Percentiles rank a stretch among this genome's conserved stretches.
Conservation (phyloP, 1,140 invertebrate species). For the Sycobia sp. region DNA sequence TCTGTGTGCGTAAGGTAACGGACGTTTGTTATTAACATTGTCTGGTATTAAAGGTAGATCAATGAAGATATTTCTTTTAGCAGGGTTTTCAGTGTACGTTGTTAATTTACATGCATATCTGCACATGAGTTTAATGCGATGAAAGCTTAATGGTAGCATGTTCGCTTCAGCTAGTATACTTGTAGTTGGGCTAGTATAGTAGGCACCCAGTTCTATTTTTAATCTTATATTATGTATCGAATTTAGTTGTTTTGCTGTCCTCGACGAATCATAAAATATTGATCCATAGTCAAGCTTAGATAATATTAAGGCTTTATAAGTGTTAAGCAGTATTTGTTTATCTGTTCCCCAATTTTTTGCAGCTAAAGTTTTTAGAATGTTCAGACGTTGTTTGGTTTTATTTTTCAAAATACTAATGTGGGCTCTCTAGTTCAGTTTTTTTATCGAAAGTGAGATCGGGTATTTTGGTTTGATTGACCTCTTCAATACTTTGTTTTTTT, state of each 20-base stretch:
- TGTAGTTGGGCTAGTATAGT: too few species aligned
- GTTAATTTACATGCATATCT: constrained; percentile 2
- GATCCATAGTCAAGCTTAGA: constrained; percentile 3
- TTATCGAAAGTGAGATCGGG: too few species aligned
- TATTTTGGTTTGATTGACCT: too few species aligned
- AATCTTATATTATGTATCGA: background rate
- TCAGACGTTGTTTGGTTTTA: too few species aligned
- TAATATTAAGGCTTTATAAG: background rate
- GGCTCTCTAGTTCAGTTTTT: constrained; percentile 27
- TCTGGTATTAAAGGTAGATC: background rate
- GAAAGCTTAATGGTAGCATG: too few species aligned
- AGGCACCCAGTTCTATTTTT: too few species aligned
- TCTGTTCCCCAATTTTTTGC: too few species aligned
- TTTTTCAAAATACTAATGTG: too few species aligned
- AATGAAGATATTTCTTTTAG: background rate
- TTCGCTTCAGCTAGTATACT: too few species aligned
- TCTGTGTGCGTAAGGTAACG: background rate
- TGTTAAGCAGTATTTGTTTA: background rate
- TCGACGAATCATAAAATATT: too few species aligned
- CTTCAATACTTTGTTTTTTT: too few species aligned
- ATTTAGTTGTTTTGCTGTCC: background rate
- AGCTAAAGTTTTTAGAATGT: too few species aligned
- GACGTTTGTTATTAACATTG: background rate
- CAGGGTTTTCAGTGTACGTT: background rate
- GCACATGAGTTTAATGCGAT: background rate